Evolutionary conservation across 1,140 invertebrate species (phyloP).

Genomic region (Pogonognathellus flavescens): DNA sequence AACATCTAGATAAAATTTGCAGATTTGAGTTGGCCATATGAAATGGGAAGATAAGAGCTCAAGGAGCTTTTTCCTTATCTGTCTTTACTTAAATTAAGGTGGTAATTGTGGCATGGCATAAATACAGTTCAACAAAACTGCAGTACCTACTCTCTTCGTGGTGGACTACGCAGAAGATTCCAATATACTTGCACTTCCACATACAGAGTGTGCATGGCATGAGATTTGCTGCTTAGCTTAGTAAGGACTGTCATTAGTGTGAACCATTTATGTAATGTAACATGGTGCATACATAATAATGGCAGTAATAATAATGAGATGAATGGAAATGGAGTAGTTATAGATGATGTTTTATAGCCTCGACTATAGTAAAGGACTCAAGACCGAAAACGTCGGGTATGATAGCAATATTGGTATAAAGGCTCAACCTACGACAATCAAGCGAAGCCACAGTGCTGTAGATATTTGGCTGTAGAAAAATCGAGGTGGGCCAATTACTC

Average conservation of each 20-base stretch:
- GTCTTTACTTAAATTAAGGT: conserved; percentile 26
- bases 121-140: background rate
- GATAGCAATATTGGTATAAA: background rate
- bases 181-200: no score
- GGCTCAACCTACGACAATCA: background rate
- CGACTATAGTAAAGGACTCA: background rate
- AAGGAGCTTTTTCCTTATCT: conserved; percentile 28
- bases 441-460: background rate
- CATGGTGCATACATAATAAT: conserved; percentile 7
- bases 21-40: background rate
- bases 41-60: background rate
- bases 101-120: background rate
- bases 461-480: conserved; percentile 50
- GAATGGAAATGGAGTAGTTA: conserved; percentile 34
- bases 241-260: conserved; percentile 27
- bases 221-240: background rate
- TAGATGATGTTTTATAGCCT: conserved; percentile 25
- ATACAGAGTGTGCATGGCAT: background rate
- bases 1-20: background rate
- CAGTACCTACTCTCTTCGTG: background rate
- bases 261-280: conserved; percentile 33
- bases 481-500: conserved; percentile 53
- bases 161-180: no score
- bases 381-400: background rate
- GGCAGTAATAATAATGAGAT: conserved; percentile 46